phyloP scores from a whole-genome alignment of 1,140 invertebrate genomes.

The Micrasema longulum region DNA sequence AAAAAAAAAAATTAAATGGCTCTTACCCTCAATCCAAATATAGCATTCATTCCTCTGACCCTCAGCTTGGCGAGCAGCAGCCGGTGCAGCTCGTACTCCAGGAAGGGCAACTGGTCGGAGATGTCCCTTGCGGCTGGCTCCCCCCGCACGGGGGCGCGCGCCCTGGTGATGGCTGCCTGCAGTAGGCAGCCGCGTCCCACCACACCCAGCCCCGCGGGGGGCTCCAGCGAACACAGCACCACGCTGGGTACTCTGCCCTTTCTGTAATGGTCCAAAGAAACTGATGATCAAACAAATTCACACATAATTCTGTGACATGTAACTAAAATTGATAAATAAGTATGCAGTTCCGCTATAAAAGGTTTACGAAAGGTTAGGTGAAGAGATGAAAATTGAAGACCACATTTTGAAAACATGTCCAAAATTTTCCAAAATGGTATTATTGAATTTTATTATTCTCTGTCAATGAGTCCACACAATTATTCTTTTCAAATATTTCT shows the following conservation, averaged over 20 bases:
- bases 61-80: conserved; percentile 91
- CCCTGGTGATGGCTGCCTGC: conserved; percentile 83
- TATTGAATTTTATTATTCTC: no score
- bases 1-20: no score
- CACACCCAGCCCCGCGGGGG: conserved; percentile 79
- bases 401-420: not conserved
- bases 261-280: conserved; percentile 68
- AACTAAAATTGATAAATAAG: not conserved
- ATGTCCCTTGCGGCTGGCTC: conserved; percentile 95
- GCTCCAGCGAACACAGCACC: conserved; percentile 89
- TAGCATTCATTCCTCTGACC: conserved; percentile 94
- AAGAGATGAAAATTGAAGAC: not conserved
- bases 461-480: no score
- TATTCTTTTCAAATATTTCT: no score
- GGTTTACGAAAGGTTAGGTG: no score
- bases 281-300: no score
- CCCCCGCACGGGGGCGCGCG: conserved; percentile 82
- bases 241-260: conserved; percentile 90
- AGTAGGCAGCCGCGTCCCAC: conserved; percentile 83
- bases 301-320: not conserved
- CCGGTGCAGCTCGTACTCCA: conserved; percentile 95
- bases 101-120: conserved; percentile 91
- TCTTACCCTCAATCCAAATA: conserved; percentile 82
- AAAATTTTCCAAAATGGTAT: no score
- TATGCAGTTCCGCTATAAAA: not conserved